phyloP scores from a whole-genome alignment of 1,140 invertebrate species.

The Phocides pigmalion region DNA sequence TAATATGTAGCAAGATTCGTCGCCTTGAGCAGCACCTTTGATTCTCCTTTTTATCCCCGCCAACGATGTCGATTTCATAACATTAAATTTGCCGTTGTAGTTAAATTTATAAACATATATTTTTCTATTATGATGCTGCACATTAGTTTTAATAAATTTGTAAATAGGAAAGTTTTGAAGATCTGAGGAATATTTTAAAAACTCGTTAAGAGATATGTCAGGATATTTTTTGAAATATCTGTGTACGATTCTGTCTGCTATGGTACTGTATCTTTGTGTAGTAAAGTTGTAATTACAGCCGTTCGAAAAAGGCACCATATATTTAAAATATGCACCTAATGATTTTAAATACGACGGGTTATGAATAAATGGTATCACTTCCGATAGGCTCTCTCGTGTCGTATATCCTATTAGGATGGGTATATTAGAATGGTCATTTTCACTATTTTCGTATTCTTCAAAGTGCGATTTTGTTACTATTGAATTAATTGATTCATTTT shows the following conservation, averaged over 20 bases:
- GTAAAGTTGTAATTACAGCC: conserved; percentile 56
- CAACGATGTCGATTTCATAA: conserved; percentile 57
- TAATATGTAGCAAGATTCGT: conserved; percentile 72
- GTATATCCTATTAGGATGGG: conserved; percentile 69
- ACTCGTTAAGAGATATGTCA: conserved; percentile 49
- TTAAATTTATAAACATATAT: conserved; percentile 72
- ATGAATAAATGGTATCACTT: conserved; percentile 70
- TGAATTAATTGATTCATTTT: conserved; percentile 49
- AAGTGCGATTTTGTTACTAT: conserved; percentile 45
- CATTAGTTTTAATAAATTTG: conserved; percentile 56
- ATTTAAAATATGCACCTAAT: conserved; percentile 56
- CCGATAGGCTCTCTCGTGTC: conserved; percentile 69
- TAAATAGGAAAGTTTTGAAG: conserved; percentile 63
- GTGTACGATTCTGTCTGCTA: conserved; percentile 54
- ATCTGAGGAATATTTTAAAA: conserved; percentile 61
- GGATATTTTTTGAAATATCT: conserved; percentile 55
- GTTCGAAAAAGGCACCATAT: conserved; percentile 62
- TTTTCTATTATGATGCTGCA: conserved; percentile 37
- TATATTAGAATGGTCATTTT: conserved; percentile 39
- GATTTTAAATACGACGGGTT: conserved; percentile 53
- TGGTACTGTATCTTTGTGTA: conserved; percentile 44
- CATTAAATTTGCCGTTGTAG: conserved; percentile 63
- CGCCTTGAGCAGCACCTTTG: conserved; percentile 66
- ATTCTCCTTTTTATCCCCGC: conserved; percentile 44
- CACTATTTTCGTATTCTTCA: conserved; percentile 40